Base-by-base conservation (phyloP, 1,140 invertebrate species). In the Hesperophylax magnus region DNA sequence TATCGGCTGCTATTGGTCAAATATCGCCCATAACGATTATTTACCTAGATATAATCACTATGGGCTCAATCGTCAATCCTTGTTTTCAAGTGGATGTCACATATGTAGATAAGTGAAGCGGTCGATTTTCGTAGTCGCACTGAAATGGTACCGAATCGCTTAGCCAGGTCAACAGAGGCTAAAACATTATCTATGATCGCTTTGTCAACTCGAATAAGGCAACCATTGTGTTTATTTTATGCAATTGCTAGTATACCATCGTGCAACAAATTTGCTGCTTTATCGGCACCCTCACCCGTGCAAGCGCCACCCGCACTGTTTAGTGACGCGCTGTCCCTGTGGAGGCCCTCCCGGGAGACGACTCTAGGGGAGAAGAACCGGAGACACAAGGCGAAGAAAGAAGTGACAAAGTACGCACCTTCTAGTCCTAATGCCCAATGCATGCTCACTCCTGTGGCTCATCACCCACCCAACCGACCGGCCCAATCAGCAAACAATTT, bases 331-430 rank as follows among this genome's bases (percentile, higher is more conserved):
- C 69, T 72, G 65, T 58, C 75, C 11, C 78, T 18, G 31, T 60
- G 74, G 60, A 82, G 22, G 34, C 56, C 60, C 52, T 54, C 80
- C 27, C 79, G 74, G 78, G 54, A 60, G 11, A 11, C 89, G 53
- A 78, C 34, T 60, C 87, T 89, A 67, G 83, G 78, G 39, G 89
- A 90, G n/a, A 90, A 90, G 85, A 90, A 90, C 77, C 85, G 82
- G 8, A 80, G 90, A 77, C 86, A 86, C 61, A 91, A 91, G 84
- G 89, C 84, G 84, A 91, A 90, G 85, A 91, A 88, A 81, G 90
- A 91, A 83, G 86, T 88, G 60, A 87, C 89, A 76, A 92, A 91
- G 91, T 92, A 88, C 89, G 88, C 86, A 83, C 47, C 71, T 78
- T 81, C 54, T 80, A 34, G 77, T 34, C 63, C 71, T 71, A 17